A percentile compares a stretch with the other conserved stretches of the same genome.
These are phyloP conservation scores for Elephantulus edwardii DNA, from an alignment of 2,113 vertebrate genomes.

Conservation along the genomic window DNA sequence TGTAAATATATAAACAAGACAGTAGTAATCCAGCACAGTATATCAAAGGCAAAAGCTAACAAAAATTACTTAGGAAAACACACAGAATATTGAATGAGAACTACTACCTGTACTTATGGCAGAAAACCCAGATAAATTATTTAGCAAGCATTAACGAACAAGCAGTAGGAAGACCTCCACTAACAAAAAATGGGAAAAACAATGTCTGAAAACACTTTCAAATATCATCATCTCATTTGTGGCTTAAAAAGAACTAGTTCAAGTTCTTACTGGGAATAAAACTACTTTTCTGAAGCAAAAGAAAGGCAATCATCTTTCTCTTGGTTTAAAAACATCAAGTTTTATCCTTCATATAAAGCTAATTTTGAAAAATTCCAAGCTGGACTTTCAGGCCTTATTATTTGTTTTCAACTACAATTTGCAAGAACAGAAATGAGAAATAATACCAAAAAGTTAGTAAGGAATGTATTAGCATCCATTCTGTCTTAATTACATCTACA, in stretches of 20 bases:
- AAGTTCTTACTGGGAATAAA: conserved; percentile 27
- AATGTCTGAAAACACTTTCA: background rate
- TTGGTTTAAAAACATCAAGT: background rate
- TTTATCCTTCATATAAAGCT: background rate
- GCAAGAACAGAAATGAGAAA: conserved; percentile 13
- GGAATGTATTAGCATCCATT: background rate
- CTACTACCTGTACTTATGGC: background rate
- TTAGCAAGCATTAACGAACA: background rate
- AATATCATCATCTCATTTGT: background rate
- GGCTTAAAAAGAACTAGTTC: conserved; percentile 20
- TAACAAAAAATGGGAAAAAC: background rate
- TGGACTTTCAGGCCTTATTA: background rate
- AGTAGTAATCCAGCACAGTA: background rate
- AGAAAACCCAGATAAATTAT: background rate
- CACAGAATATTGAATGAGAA: background rate
- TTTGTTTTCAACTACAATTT: conserved; percentile 17
- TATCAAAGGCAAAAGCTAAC: conserved; percentile 33
- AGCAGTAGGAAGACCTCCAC: background rate
- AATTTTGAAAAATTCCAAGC: conserved; percentile 7
- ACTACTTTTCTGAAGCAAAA: conserved; percentile 36
- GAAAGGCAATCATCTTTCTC: background rate
- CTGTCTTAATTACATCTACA: background rate
- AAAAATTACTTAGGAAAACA: background rate
- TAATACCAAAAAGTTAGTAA: conserved; percentile 19
- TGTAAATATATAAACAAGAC: background rate